phyloP scores from a whole-genome alignment of 2,888 invertebrate genomes.

The Glomeris marginata region DNA sequence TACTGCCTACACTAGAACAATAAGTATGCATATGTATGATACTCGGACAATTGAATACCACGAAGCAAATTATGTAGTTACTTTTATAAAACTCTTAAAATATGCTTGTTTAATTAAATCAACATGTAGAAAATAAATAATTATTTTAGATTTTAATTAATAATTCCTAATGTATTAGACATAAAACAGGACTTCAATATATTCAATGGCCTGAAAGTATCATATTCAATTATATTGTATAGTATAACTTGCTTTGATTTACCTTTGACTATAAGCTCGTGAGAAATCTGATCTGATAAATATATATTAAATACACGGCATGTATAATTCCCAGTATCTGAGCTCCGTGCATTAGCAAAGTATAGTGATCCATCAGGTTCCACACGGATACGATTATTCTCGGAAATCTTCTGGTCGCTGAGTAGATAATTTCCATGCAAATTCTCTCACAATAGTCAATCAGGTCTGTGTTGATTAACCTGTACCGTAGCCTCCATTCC shows the following conservation, averaged over 20 bases:
- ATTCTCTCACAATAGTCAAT: background rate
- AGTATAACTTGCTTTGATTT: too few relatives aligned
- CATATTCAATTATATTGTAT: background rate
- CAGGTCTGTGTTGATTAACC: background rate
- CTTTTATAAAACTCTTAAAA: too few relatives aligned
- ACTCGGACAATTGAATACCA: too few relatives aligned
- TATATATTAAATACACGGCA: conserved; percentile 15
- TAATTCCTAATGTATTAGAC: too few relatives aligned
- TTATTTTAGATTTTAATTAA: too few relatives aligned
- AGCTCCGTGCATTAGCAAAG: background rate
- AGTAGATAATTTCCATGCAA: background rate
- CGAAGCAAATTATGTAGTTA: background rate
- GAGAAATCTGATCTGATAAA: conserved; percentile 10
- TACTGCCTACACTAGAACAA: too few relatives aligned
- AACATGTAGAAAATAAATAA: background rate
- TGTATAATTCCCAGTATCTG: conserved; percentile 15
- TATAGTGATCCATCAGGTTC: conserved; percentile 12
- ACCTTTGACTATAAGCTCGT: conserved; percentile 14
- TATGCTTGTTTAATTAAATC: background rate
- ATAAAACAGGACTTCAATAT: too few relatives aligned
- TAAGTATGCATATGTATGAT: too few relatives aligned
- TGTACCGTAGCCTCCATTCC: conserved; percentile 42
- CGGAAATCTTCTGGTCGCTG: background rate
- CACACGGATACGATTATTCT: background rate
- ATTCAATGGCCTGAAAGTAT: too few relatives aligned